A percentile compares a stretch with the other conserved stretches of the same genome.
phyloP scores from a whole-genome alignment of 2,113 vertebrate species.

The Paradoxurus hermaphroditus region DNA sequence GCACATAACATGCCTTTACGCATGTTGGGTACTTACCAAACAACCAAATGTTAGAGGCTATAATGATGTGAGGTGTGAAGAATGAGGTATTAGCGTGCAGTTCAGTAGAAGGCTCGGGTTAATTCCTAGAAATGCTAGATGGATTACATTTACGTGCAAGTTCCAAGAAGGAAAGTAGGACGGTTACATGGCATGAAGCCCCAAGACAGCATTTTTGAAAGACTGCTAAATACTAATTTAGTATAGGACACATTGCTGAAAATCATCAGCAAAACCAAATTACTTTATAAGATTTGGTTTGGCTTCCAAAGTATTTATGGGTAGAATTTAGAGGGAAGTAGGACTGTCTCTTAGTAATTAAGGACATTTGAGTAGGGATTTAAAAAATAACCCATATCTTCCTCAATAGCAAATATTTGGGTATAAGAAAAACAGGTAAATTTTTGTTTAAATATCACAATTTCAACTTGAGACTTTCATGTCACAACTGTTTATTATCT shows the following conservation, averaged over 20 bases:
- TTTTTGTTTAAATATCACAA: not conserved
- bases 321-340: not conserved
- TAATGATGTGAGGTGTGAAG: not conserved
- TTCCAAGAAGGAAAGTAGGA: not conserved
- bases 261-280: not conserved
- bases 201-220: not conserved
- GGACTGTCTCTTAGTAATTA: not conserved
- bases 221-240: not conserved
- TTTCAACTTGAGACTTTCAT: not conserved
- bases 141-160: not conserved
- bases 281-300: not conserved
- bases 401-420: not conserved
- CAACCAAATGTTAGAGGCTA: not conserved
- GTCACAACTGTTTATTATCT: not conserved
- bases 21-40: not conserved
- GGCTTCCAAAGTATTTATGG: conserved; percentile 12
- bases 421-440: not conserved
- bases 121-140: not conserved
- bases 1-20: not conserved
- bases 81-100: not conserved
- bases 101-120: not conserved
- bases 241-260: not conserved
- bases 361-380: not conserved
- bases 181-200: not conserved
- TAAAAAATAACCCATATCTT: conserved; percentile 32